Base-by-base conservation (phyloP, 1,140 invertebrate species). In the Drusus annulatus region DNA sequence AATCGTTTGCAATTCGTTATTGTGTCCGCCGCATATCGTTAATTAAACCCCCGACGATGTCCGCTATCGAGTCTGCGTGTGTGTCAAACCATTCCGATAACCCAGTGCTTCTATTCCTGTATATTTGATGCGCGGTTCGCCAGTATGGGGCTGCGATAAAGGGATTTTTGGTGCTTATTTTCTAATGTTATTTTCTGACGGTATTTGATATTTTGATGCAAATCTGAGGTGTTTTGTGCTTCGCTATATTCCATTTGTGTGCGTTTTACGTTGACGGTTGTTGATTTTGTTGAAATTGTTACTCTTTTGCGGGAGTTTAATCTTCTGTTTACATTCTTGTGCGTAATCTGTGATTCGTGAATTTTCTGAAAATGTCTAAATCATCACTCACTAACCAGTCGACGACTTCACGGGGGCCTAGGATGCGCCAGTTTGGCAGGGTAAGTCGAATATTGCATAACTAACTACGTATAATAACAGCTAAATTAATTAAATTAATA, bases 371-470 rank as follows among this genome's bases (percentile, higher is more conserved):
- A n/a, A 79, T 79, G 78, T 79, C 78, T 5, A 73, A 60, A 58
- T 17, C 69, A 25, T 79, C 78, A 7, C 25, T 79, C 1, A 69
- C 78, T 13, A 54, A 45, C 28, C 36, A 58, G 19, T 21, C 78
- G 15, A 31, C 78, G 25, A 52, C 23, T 7, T 19, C 78, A 3
- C 65, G 78, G 2, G 69, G 74, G 8, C 21, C 17, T 5, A 73
- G 78, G 51, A 6, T 58, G 4, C 62, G 78, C 0, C 50, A 74
- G 15, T 23, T 74, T 7, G 69, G 78, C 68, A 73, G 78, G 54
- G 78, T 79, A 74, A 79, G 78, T 31, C 16, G 10, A 56, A 54
- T 17, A 50, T 62, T 62, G 71, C 71, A 74, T 74, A 74, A 69
- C 65, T 8, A 1, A 17, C 54, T 56, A 17, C 19, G 54, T 45